phyloP scores from a whole-genome alignment of 2,888 invertebrate species.

The Aphrophora alni region DNA sequence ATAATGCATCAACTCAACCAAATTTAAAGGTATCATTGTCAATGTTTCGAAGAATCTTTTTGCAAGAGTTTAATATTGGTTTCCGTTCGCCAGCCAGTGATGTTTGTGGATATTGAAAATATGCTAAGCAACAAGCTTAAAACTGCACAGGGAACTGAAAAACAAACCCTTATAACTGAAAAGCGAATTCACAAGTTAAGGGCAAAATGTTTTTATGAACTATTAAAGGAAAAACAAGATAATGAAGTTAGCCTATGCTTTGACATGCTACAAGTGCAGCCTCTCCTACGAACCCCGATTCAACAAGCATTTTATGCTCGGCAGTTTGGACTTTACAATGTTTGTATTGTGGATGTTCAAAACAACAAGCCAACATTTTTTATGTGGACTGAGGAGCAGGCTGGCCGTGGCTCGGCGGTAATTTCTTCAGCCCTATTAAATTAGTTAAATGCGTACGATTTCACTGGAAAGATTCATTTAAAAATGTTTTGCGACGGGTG shows the following conservation, averaged over 20 bases:
- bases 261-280: conserved; percentile 12
- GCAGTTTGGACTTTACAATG: no score
- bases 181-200: not conserved
- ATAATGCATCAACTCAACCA: not conserved
- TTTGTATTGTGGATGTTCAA: no score
- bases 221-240: no score
- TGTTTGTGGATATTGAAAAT: conserved; percentile 6
- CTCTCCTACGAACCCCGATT: not conserved
- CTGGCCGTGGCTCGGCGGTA: no score
- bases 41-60: conserved; percentile 11
- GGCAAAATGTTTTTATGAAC: conserved; percentile 11
- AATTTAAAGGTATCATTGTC: conserved; percentile 3
- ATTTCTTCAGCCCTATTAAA: no score
- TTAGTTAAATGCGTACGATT: no score
- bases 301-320: conserved; percentile 11
- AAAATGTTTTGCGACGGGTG: no score
- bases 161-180: no score
- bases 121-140: conserved; percentile 9
- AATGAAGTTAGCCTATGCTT: conserved; percentile 7
- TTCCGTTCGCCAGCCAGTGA: not conserved
- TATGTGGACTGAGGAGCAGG: no score
- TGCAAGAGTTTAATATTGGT: conserved; percentile 3
- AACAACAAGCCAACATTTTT: no score
- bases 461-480: no score
- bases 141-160: not conserved